A percentile compares a stretch with the other conserved stretches of the same genome.
These are phyloP conservation scores for Hirudinaria manillensis DNA, from an alignment of 2,888 invertebrate genomes.

Conservation along the genomic window DNA sequence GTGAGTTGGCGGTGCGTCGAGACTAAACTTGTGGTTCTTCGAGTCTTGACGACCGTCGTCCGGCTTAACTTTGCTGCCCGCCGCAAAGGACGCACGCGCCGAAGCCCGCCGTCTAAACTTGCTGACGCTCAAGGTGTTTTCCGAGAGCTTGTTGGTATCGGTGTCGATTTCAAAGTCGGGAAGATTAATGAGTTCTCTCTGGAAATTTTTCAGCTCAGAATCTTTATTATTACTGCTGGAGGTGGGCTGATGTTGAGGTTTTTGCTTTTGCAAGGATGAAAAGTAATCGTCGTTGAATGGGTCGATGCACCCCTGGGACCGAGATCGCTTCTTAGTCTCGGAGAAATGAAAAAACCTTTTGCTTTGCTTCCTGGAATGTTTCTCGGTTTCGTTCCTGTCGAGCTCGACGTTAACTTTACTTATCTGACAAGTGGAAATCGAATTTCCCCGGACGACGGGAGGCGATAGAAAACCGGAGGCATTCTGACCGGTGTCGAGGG, in stretches of 20 bases:
- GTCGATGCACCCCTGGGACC: constrained; percentile 47
- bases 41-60: not conserved
- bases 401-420: constrained; percentile 31
- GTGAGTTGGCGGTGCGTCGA: constrained; percentile 25
- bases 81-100: constrained; percentile 6
- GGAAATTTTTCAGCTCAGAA: constrained; percentile 58
- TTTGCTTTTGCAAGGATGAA: constrained; percentile 13
- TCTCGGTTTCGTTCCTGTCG: constrained; percentile 33
- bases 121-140: not conserved
- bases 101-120: constrained; percentile 24
- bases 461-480: constrained; percentile 27
- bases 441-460: constrained; percentile 7
- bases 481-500: constrained; percentile 42
- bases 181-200: constrained; percentile 60
- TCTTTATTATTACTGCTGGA: constrained; percentile 12
- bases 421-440: constrained; percentile 33
- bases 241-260: not conserved
- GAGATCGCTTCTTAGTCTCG: constrained; percentile 50
- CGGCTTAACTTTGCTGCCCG: not conserved
- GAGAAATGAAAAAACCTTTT: constrained; percentile 51
- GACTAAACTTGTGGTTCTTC: constrained; percentile 16
- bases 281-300: constrained; percentile 29
- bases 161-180: constrained; percentile 55
- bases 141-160: constrained; percentile 25
- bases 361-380: constrained; percentile 2